Evolutionary conservation across 2,888 invertebrate species (phyloP).

Genomic region (Protophormia terraenovae): DNA sequence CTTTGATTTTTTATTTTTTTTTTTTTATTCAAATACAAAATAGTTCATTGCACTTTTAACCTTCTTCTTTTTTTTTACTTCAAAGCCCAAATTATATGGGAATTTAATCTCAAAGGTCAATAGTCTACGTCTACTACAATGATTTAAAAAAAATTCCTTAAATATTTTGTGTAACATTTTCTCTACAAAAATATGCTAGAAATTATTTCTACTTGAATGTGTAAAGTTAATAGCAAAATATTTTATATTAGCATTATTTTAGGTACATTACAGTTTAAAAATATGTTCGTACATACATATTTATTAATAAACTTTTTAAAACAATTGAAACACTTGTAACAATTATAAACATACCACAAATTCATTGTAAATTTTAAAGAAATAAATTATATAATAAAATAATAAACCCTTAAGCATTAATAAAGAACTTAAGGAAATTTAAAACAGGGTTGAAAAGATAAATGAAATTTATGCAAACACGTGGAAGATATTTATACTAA

Average conservation of each 20-base stretch:
- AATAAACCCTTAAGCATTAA: not conserved
- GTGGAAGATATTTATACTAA: no score
- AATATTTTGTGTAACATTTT: not conserved
- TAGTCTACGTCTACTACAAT: not conserved
- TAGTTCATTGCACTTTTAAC: not conserved
- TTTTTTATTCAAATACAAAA: not conserved
- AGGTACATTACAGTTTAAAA: not conserved
- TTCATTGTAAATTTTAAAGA: not conserved
- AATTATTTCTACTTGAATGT: conserved; percentile 14
- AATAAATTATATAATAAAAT: not conserved
- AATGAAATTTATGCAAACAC: no score
- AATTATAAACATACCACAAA: not conserved
- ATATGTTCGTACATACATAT: not conserved
- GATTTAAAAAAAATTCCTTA: not conserved
- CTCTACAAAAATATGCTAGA: not conserved
- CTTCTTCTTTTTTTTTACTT: not conserved
- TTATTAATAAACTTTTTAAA: conserved; percentile 5
- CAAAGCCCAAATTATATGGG: not conserved
- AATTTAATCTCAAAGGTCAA: not conserved
- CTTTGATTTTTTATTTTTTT: not conserved
- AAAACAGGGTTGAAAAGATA: not conserved
- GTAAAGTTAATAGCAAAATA: not conserved
- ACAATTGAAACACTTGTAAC: not conserved
- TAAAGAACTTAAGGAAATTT: not conserved
- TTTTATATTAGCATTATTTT: not conserved